Evolutionary conservation across 2,113 vertebrate species (phyloP).

Genomic region (Plestiodon gilberti): DNA sequence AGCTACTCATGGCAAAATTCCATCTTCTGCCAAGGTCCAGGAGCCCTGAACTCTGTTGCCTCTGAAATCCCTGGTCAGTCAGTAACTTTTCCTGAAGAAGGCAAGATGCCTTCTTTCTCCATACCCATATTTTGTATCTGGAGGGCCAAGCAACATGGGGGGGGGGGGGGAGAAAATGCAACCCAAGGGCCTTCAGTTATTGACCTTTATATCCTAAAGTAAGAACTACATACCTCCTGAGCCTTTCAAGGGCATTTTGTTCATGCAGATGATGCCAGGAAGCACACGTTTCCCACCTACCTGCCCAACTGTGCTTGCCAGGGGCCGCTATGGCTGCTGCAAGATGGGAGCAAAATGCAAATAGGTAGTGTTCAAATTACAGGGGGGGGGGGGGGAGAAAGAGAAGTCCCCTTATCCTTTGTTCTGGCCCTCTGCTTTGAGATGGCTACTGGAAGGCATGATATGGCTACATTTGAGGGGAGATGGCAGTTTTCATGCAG

Average conservation of each 20-base stretch:
- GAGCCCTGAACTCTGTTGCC: background rate
- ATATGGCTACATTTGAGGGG: no score
- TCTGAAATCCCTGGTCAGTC: background rate
- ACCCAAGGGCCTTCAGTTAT: background rate
- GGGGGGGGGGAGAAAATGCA: background rate
- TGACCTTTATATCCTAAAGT: background rate
- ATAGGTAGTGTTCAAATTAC: no score
- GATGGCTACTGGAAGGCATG: no score
- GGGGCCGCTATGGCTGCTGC: background rate
- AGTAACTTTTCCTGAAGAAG: background rate
- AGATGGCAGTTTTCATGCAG: no score
- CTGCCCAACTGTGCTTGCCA: background rate
- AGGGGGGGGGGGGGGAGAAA: no score
- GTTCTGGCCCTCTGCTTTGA: no score
- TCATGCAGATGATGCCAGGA: background rate
- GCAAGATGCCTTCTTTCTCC: background rate
- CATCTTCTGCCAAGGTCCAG: background rate
- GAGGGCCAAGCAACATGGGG: background rate
- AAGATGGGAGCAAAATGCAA: background rate
- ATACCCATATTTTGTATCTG: background rate
- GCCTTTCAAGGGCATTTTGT: background rate
- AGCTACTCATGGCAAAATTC: background rate
- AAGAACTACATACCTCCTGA: background rate
- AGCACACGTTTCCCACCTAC: no score
- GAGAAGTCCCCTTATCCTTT: no score